Evolutionary conservation across 2,797 vertebrate species (phyloP).

Genomic region (Lagocephalus sceleratus): DNA sequence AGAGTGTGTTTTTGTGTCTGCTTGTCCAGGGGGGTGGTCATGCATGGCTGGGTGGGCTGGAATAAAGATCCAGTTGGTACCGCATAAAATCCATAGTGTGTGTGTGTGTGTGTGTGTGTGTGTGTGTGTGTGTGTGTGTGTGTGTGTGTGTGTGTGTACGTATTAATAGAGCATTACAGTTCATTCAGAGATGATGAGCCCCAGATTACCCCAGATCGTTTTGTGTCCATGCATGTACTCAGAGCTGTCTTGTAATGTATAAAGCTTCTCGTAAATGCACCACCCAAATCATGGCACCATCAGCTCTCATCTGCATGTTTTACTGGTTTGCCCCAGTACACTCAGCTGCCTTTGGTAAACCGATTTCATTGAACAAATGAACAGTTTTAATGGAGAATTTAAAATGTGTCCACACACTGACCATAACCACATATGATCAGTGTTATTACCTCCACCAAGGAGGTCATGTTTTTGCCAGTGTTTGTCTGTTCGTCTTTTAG

Average conservation of each 20-base stretch:
- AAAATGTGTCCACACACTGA: too few species aligned
- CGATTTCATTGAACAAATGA: too few species aligned
- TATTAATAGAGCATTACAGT: slow-evolving; percentile 69
- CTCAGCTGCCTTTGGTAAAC: too few species aligned
- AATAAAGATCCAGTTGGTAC: slow-evolving; percentile 53
- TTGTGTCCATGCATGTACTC: slow-evolving; percentile 29
- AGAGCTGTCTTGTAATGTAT: slow-evolving; percentile 24
- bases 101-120: slow-evolving; percentile 9
- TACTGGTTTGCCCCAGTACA: background rate
- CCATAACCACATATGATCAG: too few species aligned
- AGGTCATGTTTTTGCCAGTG: too few species aligned
- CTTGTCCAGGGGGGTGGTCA: slow-evolving; percentile 32
- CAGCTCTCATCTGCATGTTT: background rate
- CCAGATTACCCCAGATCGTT: slow-evolving; percentile 47
- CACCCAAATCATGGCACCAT: slow-evolving; percentile 14
- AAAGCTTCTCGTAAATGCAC: slow-evolving; percentile 24
- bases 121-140: slow-evolving; percentile 2
- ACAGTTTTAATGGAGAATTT: too few species aligned
- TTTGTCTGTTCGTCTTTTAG: too few species aligned
- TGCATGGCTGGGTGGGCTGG: slow-evolving; percentile 44
- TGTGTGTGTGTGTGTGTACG: slow-evolving; percentile 16
- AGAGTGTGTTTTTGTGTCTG: slow-evolving; percentile 22
- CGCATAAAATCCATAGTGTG: slow-evolving; percentile 18
- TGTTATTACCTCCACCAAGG: too few species aligned
- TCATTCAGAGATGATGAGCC: slow-evolving; percentile 52